Evolutionary conservation across 2,113 vertebrate species (phyloP).

Genomic region (Megaceryle maxima): DNA sequence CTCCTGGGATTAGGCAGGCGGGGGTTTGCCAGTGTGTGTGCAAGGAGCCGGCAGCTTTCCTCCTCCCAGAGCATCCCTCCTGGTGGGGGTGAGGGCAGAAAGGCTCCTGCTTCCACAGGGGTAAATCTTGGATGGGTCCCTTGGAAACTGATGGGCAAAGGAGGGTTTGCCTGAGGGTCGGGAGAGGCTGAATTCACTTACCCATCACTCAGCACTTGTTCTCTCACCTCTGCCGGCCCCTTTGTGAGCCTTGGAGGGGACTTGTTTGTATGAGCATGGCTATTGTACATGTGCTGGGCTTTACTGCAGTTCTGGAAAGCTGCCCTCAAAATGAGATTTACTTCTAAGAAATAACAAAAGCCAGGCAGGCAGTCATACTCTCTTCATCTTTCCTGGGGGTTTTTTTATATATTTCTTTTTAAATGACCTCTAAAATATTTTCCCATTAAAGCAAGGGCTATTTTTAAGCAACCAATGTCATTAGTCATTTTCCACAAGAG

Average conservation of each 20-base stretch:
- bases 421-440: conserved; percentile 25
- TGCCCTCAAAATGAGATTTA: background rate
- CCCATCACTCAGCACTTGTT: background rate
- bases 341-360: conserved; percentile 20
- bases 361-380: background rate
- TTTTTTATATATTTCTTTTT: background rate
- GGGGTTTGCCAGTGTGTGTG: rapidly evolving
- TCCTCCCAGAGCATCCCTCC: background rate
- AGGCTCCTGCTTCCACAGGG: background rate
- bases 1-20: rapidly evolving
- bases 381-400: background rate
- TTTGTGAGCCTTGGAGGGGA: background rate
- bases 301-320: background rate
- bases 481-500: conserved; percentile 26
- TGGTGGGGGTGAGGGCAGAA: rapidly evolving
- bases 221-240: background rate
- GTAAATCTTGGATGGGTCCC: background rate
- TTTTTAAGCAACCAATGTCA: background rate
- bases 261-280: background rate
- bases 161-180: background rate
- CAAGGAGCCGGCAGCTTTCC: background rate
- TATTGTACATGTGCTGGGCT: background rate
- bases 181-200: background rate
- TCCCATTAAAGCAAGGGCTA: conserved; percentile 50
- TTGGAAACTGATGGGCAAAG: background rate